Percentiles rank a stretch among this genome's conserved stretches.
These are phyloP conservation scores for Lamproptera curius DNA, from an alignment of 2,888 invertebrate species.

Conservation along the genomic window DNA sequence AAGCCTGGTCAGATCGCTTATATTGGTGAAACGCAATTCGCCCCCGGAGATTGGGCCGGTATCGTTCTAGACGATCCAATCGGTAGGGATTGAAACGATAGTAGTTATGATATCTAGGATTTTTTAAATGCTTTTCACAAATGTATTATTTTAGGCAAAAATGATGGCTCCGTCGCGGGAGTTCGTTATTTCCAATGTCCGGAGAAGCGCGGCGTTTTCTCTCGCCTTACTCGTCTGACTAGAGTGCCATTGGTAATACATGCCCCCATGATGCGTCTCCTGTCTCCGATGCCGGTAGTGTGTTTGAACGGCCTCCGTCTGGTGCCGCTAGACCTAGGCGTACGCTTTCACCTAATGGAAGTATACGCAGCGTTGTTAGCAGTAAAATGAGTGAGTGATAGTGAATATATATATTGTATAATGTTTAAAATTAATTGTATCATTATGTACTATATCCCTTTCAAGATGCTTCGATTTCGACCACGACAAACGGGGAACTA, in stretches of 20 bases:
- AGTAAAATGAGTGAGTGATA: slow-evolving; percentile 73
- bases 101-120: too few relatives aligned
- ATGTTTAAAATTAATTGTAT: too few relatives aligned
- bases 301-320: slow-evolving; percentile 67
- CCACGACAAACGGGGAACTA: slow-evolving; percentile 79
- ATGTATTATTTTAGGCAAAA: slow-evolving; percentile 85
- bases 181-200: slow-evolving; percentile 96
- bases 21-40: slow-evolving; percentile 97
- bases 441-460: too few relatives aligned
- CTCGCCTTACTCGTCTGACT: slow-evolving; percentile 90
- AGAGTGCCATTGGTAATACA: slow-evolving; percentile 81
- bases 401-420: too few relatives aligned
- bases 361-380: slow-evolving; percentile 71
- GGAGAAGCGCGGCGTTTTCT: slow-evolving; percentile 95
- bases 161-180: slow-evolving; percentile 96
- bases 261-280: slow-evolving; percentile 67
- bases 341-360: slow-evolving; percentile 69
- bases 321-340: slow-evolving; percentile 63
- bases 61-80: slow-evolving; percentile 96
- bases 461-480: slow-evolving; percentile 68
- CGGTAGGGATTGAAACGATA: slow-evolving; percentile 76
- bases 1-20: slow-evolving; percentile 96
- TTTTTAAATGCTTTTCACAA: too few relatives aligned
- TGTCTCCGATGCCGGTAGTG: slow-evolving; percentile 68
- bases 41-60: slow-evolving; percentile 99